These are phyloP conservation scores for Cyclopterus lumpus DNA, from an alignment of 2,797 vertebrate genomes.

Conservation along the genomic window DNA sequence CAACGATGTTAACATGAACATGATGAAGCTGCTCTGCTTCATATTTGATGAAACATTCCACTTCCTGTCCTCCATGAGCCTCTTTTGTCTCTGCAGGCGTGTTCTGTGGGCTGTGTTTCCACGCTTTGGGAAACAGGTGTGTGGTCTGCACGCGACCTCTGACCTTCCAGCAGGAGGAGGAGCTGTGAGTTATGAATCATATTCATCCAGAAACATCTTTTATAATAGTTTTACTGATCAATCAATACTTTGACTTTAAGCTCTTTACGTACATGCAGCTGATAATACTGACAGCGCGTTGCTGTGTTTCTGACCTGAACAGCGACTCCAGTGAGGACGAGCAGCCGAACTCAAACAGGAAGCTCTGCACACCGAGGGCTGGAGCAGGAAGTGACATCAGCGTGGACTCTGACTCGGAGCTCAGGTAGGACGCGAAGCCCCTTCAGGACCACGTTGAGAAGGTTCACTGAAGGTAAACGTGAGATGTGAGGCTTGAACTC, in stretches of 20 bases:
- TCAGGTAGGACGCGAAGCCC: slow-evolving; percentile 21
- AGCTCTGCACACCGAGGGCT: neutral
- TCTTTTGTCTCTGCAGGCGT: slow-evolving; percentile 46
- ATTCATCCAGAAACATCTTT: neutral
- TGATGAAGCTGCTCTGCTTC: neutral
- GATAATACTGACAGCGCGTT: neutral
- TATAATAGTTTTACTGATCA: no score
- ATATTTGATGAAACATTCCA: neutral
- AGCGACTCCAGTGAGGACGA: slow-evolving; percentile 89
- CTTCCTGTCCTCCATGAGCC: neutral
- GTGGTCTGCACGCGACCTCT: slow-evolving; percentile 79
- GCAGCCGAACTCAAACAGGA: slow-evolving; percentile 35
- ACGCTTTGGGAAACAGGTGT: slow-evolving; percentile 77
- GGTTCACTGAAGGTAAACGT: neutral
- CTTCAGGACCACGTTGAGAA: no score
- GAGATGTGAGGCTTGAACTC: no score
- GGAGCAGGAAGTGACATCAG: neutral
- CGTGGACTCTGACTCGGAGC: neutral
- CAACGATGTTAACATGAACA: neutral
- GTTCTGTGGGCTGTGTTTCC: slow-evolving; percentile 83
- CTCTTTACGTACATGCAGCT: neutral
- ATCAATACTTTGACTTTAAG: neutral
- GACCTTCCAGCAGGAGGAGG: slow-evolving; percentile 78
- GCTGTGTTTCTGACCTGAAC: no score
- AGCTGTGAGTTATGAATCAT: slow-evolving; percentile 84